phyloP scores from a whole-genome alignment of 2,113 vertebrate species.

The Cyphomyrus discorhynchus region DNA sequence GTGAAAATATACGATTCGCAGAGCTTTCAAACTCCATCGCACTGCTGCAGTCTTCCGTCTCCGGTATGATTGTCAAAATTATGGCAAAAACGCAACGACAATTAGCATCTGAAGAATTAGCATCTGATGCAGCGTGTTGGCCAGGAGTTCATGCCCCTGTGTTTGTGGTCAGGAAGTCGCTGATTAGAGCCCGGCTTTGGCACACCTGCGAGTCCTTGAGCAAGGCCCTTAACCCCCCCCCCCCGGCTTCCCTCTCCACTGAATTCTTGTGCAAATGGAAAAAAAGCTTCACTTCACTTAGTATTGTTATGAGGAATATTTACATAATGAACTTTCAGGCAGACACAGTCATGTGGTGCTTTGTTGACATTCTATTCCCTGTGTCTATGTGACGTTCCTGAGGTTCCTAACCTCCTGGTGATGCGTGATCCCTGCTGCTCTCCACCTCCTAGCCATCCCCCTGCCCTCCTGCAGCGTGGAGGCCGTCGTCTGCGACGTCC shows the following conservation, averaged over 20 bases:
- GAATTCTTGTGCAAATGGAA: background rate
- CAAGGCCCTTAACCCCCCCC: background rate
- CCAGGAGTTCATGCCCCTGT: background rate
- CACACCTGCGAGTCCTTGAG: background rate
- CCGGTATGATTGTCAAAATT: constrained; percentile 54
- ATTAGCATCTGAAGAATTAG: background rate
- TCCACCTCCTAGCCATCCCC: constrained; percentile 62
- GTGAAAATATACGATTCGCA: constrained; percentile 65
- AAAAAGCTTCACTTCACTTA: background rate
- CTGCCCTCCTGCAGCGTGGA: constrained; percentile 67
- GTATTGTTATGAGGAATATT: background rate
- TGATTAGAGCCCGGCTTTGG: background rate
- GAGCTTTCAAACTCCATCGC: constrained; percentile 60
- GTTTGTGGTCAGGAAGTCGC: background rate
- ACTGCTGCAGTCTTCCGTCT: constrained; percentile 70
- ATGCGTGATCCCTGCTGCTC: background rate
- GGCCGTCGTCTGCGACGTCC: constrained; percentile 77
- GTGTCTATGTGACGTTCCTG: background rate
- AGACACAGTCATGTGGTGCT: background rate
- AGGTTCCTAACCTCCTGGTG: background rate
- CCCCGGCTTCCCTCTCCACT: background rate
- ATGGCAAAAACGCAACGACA: background rate
- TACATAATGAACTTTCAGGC: background rate
- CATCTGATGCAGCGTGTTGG: background rate
- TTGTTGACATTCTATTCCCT: background rate